A percentile compares a stretch with the other conserved stretches of the same genome.
Evolutionary conservation across 2,888 invertebrate genomes (phyloP).

Genomic region (Platycheirus rosarum): DNA sequence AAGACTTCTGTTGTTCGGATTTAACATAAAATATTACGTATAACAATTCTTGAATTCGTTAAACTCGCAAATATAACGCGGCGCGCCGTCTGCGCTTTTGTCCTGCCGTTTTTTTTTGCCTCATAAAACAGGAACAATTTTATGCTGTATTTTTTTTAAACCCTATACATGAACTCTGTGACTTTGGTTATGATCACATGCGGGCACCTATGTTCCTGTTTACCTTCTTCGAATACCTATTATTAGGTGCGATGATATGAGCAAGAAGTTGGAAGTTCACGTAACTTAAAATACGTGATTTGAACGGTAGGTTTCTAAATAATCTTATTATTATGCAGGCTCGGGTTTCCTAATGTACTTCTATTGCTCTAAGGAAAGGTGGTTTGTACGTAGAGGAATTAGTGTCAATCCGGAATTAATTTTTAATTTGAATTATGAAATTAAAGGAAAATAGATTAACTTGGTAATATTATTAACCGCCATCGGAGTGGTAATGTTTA

Average conservation of each 20-base stretch:
- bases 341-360: not conserved
- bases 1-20: conserved; percentile 1
- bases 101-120: conserved; percentile 13
- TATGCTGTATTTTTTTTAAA: conserved; percentile 19
- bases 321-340: conserved; percentile 9
- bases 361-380: conserved; percentile 2
- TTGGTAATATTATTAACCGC: too few relatives aligned
- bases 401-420: not conserved
- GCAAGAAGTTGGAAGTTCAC: not conserved
- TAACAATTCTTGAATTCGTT: conserved; percentile 18
- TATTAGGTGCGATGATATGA: not conserved
- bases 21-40: conserved; percentile 24
- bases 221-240: conserved; percentile 1
- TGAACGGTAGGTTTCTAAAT: not conserved
- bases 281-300: not conserved
- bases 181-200: conserved; percentile 33
- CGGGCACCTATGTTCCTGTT: conserved; percentile 1
- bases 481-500: too few relatives aligned
- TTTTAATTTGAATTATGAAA: too few relatives aligned
- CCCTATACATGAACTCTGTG: conserved; percentile 31
- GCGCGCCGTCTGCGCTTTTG: not conserved
- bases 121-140: conserved; percentile 38
- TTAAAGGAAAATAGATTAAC: too few relatives aligned
- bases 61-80: conserved; percentile 1
- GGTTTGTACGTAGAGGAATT: not conserved